phyloP scores from a whole-genome alignment of 2,797 vertebrate species.

The Hozukius guyotensis region DNA sequence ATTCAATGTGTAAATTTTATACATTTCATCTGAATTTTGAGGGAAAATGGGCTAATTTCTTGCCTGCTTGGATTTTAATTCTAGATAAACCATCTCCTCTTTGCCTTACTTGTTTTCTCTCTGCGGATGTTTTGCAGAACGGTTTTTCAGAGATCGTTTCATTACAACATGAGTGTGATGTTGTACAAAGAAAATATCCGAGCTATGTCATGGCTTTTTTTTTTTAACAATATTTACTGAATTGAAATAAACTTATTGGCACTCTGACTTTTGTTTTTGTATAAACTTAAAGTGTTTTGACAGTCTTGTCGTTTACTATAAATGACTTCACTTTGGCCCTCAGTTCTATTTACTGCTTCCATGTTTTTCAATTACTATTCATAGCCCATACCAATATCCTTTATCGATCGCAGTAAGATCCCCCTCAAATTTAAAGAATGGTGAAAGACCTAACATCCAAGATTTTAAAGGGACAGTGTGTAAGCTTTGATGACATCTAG shows the following conservation, averaged over 20 bases:
- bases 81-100: slow-evolving; percentile 51
- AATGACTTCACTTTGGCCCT: neutral
- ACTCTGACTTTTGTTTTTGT: slow-evolving; percentile 21
- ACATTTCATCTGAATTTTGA: slow-evolving; percentile 69
- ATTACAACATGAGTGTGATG: slow-evolving; percentile 42
- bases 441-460: neutral
- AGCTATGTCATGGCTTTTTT: slow-evolving; percentile 54
- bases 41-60: slow-evolving; percentile 40
- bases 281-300: neutral
- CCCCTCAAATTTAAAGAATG: too few species aligned
- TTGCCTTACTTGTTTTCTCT: slow-evolving; percentile 73
- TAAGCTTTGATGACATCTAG: too few species aligned
- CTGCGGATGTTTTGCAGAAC: slow-evolving; percentile 52
- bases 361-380: neutral
- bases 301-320: neutral
- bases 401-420: neutral
- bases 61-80: slow-evolving; percentile 58
- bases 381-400: neutral
- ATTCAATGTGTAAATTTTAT: slow-evolving; percentile 74
- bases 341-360: neutral
- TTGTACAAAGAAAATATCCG: slow-evolving; percentile 56
- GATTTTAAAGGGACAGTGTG: too few species aligned
- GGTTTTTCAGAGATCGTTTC: slow-evolving; percentile 57
- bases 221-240: slow-evolving; percentile 69
- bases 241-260: slow-evolving; percentile 78